Conservation (phyloP, 2,888 invertebrate species). For the Theodoxus fluviatilis region DNA sequence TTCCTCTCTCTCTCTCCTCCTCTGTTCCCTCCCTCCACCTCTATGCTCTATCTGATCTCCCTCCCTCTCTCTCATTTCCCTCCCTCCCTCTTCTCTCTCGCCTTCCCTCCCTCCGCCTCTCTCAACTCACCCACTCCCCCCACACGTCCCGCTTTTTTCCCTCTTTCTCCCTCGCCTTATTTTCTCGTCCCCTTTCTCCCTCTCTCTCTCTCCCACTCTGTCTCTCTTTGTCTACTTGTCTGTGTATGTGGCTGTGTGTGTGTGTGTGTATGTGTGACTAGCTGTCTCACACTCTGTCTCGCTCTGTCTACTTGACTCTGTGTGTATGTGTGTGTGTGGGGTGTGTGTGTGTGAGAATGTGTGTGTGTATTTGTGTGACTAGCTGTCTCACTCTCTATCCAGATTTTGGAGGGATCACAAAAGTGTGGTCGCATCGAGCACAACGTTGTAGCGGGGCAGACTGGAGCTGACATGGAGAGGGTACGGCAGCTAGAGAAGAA, state of each 20-base stretch:
- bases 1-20: no score
- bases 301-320: constrained; percentile 7
- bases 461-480: constrained; percentile 53
- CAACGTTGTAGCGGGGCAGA: constrained; percentile 54
- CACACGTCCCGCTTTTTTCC: no score
- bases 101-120: no score
- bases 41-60: no score
- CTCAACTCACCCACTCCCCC: no score
- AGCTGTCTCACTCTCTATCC: not conserved
- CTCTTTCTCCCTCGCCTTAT: not conserved
- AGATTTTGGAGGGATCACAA: constrained; percentile 51
- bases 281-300: constrained; percentile 15
- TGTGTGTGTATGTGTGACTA: not conserved
- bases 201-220: not conserved
- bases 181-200: not conserved
- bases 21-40: no score
- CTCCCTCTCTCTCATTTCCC: no score
- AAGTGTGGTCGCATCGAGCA: constrained; percentile 61
- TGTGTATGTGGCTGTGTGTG: not conserved
- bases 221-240: not conserved
- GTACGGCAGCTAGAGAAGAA: constrained; percentile 49
- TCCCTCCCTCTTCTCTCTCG: no score
- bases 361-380: not conserved
- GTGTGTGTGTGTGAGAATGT: not conserved
- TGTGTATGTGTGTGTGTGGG: not conserved